Percentiles rank a stretch among this genome's conserved stretches.
phyloP scores from a whole-genome alignment of 2,113 vertebrate species.

The Clupea harengus region DNA sequence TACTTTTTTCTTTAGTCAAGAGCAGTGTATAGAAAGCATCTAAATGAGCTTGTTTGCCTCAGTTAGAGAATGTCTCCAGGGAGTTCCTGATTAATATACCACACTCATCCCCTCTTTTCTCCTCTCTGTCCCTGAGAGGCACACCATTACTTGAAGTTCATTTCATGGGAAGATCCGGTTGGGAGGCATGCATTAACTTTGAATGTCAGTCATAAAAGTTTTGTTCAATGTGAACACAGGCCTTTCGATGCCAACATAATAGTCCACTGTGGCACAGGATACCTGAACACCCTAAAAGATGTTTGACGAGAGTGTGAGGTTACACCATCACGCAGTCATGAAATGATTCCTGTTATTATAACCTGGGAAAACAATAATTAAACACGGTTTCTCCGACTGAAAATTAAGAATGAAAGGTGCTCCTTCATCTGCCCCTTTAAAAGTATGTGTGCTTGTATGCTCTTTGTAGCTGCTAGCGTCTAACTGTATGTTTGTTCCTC shows the following conservation, averaged over 20 bases:
- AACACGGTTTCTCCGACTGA: background rate
- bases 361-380: background rate
- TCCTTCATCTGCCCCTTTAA: background rate
- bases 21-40: background rate
- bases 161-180: background rate
- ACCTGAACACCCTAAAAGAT: background rate
- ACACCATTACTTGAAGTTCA: background rate
- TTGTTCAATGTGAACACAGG: background rate
- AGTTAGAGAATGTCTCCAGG: background rate
- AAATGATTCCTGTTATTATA: background rate
- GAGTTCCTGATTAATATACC: background rate
- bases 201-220: background rate
- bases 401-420: background rate
- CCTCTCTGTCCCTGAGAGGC: background rate
- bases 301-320: background rate
- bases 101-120: background rate
- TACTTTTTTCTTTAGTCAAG: background rate
- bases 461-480: background rate
- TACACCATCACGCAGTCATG: background rate
- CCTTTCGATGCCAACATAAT: background rate
- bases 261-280: background rate
- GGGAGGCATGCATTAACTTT: background rate
- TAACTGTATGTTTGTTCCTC: conserved; percentile 37
- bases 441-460: background rate
- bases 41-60: conserved; percentile 3